Evolutionary conservation across 2,113 vertebrate species (phyloP).

Genomic region (Litocranius walleri): DNA sequence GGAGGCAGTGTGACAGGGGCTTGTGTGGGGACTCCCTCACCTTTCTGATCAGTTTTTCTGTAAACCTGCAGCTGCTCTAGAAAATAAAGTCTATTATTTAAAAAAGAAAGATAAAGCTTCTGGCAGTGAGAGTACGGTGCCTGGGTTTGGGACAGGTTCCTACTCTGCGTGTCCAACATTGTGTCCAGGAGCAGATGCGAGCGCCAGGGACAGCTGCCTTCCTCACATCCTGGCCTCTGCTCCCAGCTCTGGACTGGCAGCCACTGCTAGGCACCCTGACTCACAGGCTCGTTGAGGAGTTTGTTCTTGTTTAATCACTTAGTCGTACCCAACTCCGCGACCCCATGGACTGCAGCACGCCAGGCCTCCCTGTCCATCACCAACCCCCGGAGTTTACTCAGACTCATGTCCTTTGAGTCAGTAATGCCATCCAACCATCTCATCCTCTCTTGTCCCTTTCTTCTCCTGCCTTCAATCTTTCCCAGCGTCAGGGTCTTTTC

Average conservation of each 20-base stretch:
- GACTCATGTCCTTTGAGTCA: neutral
- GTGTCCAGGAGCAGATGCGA: neutral
- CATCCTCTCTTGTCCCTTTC: neutral
- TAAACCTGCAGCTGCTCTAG: neutral
- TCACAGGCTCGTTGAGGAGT: neutral
- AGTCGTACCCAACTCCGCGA: rapidly evolving
- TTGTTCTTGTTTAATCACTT: neutral
- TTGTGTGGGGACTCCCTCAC: neutral
- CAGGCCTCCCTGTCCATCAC: neutral
- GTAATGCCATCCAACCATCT: neutral
- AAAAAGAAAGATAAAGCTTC: neutral
- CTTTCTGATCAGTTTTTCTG: neutral
- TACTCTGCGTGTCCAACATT: neutral
- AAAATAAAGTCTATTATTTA: neutral
- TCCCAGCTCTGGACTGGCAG: neutral
- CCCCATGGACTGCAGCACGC: neutral
- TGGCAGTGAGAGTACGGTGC: neutral
- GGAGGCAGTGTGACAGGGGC: neutral
- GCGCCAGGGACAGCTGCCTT: neutral
- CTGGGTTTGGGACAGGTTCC: neutral
- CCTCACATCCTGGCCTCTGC: neutral
- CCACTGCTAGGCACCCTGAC: neutral
- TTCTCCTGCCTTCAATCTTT: neutral
- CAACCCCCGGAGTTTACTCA: neutral
- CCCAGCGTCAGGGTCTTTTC: neutral